Percentiles rank a stretch among this genome's conserved stretches.
These are phyloP conservation scores for Bombylius discolor DNA, from an alignment of 2,888 invertebrate genomes.

Conservation along the genomic window DNA sequence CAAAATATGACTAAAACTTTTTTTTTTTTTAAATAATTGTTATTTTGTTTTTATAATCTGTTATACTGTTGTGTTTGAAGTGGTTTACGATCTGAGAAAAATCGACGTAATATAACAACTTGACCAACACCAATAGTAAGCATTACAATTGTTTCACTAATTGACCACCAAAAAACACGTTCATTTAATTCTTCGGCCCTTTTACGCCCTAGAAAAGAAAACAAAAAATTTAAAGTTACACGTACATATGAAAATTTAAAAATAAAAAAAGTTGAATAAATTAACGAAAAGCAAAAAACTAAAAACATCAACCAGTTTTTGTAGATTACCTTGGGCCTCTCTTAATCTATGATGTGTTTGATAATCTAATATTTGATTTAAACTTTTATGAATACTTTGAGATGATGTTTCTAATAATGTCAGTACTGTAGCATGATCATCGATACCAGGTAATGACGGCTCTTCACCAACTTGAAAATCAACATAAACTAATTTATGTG, in stretches of 20 bases:
- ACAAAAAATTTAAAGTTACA: too few relatives aligned
- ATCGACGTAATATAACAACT: slow-evolving; percentile 81
- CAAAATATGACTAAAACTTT: too few relatives aligned
- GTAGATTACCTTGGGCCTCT: slow-evolving; percentile 61
- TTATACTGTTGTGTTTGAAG: slow-evolving; percentile 24
- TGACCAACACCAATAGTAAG: slow-evolving; percentile 78
- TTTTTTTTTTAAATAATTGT: too few relatives aligned
- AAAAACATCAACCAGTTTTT: not conserved
- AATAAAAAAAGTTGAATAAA: not conserved
- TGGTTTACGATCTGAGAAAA: slow-evolving; percentile 65
- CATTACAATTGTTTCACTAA: slow-evolving; percentile 75
- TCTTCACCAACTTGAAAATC: slow-evolving; percentile 95
- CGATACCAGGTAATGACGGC: slow-evolving; percentile 61
- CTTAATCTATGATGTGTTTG: slow-evolving; percentile 94
- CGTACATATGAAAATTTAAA: too few relatives aligned
- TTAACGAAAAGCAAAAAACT: not conserved
- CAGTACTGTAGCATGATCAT: slow-evolving; percentile 81
- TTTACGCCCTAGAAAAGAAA: slow-evolving; percentile 49
- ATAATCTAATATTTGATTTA: slow-evolving; percentile 80
- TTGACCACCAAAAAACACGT: slow-evolving; percentile 85
- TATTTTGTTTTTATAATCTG: too few relatives aligned
- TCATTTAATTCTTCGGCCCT: slow-evolving; percentile 95
- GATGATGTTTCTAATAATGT: slow-evolving; percentile 92
- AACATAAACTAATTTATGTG: slow-evolving; percentile 97
- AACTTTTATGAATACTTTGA: slow-evolving; percentile 76